Evolutionary conservation across 2,113 vertebrate species (phyloP), one percentile per base, ranked within the genome.

Genomic region (Limanda limanda): DNA sequence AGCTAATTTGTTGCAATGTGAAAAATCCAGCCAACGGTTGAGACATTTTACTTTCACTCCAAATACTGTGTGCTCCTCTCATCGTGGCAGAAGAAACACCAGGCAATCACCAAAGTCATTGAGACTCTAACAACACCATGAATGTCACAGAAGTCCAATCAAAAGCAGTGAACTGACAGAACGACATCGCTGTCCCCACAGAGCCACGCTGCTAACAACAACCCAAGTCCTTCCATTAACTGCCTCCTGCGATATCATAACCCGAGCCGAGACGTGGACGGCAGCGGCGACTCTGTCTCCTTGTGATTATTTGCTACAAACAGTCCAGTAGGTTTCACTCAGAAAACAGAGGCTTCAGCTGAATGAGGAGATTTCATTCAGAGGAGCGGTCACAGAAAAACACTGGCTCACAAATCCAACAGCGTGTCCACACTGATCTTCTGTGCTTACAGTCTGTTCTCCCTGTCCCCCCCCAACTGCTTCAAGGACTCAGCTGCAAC

Each of bases 261-360:
- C 45, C 45, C 4, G 45, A 12, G 37, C 37, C 37, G 45, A 47
- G 15, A 47, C 5, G 4, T 47, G 13, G 14, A 47, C 2, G 15
- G 6, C 4, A 17, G 45, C 45, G 17, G 45, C 17, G 15, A 47
- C 15, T 47, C 45, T 15, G 45, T 17, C 25, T 25, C 20, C 45
- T 45, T 76, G 37, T 25, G 37, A 64, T 40, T 54, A 64, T 5
- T 52, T 67, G 12, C 25, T 67, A 35, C 13, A 56, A 78, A 57
- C 25, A 77, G 72, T 74, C 20, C 21, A 79, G 52, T 27, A 58
- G 18, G 35, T 86, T 84, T 79, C 48, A 60, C 9, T 60, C 31
- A 11, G 63, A 68, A 54, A 40, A 78, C 47, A 71, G 69, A 74
- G 54, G 31, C 40, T 68, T 40, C 47, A 55, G 42, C 77, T 64